Evolutionary conservation across 1,140 invertebrate species (phyloP), one percentile per base, ranked within the genome.

Genomic region (Adoxophyes honmai): DNA sequence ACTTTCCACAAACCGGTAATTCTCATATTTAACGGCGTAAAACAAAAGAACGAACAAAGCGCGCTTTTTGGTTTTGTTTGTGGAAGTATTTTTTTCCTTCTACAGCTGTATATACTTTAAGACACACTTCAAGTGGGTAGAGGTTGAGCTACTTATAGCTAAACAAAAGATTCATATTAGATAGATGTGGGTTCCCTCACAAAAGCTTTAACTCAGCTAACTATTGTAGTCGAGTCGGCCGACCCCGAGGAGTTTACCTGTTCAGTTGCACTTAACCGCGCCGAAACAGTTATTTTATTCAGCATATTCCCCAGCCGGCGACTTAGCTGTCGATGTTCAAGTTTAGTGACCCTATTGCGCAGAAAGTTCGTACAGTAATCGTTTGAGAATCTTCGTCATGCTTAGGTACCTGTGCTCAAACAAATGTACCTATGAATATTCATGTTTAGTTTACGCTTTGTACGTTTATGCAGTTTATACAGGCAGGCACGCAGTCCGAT

Each of bases 331-430:
- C 42, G 42, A 48, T 48, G 16, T 48, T 48, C 39, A 36, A 55
- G 34, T 79, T 80, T 71, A 80, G 59, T 76, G 77, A 80, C 77
- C 77, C 70, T 52, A 63, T 64, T 55, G 57, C 53, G 53, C 70
- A 71, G 69, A 70, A 73, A 64, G 66, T 64, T 70, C 63, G 61
- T 35, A 53, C 34, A 53, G 16, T 14, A 44, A 21, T 44, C 39
- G 42, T 21, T 48, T 48, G 42, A 48, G 16, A 48, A 28, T 48
- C 18, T 48, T 48, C 42, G 42, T 48, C 42, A 48, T 48, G 42
- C 42, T 48, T 33, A 21, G 42, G 28, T 48, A 18, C 42, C 21
- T 14, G 36, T 14, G 28, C 42, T 48, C 42, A 48, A 48, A 48
- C 42, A 48, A 16, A 48, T 21, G 21, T 48, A n/a, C n/a, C n/a